These are phyloP conservation scores for Dasyornis broadbenti DNA, from an alignment of 2,113 vertebrate genomes.

Conservation along the genomic window DNA sequence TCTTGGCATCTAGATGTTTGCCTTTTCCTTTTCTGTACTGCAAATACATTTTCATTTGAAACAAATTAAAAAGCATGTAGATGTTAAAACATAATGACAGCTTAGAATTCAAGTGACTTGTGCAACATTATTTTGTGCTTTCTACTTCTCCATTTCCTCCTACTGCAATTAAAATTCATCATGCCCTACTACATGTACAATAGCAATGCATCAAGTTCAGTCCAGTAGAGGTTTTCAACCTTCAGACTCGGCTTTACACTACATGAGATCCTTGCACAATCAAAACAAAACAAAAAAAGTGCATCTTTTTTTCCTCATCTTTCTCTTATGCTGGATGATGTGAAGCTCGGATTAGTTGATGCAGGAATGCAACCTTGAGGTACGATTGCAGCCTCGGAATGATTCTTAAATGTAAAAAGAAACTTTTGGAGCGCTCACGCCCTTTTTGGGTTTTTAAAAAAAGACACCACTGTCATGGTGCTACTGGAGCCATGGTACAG, in stretches of 20 bases:
- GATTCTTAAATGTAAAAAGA: constrained; percentile 54
- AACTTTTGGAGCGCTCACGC: neutral
- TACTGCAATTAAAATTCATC: constrained; percentile 37
- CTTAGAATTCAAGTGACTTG: constrained; percentile 66
- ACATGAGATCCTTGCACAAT: neutral
- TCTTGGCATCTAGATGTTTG: neutral
- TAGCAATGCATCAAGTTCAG: constrained; percentile 29
- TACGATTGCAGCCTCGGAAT: constrained; percentile 34
- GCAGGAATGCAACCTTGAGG: constrained; percentile 43
- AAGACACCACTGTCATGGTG: constrained; percentile 26
- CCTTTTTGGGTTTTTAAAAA: constrained; percentile 48
- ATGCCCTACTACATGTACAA: constrained; percentile 16
- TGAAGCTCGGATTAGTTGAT: constrained; percentile 42
- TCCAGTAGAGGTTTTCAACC: neutral
- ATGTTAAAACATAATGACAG: constrained; percentile 49
- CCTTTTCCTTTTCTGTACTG: neutral
- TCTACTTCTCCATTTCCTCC: constrained; percentile 45
- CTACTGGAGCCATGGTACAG: constrained; percentile 56
- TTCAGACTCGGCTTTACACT: constrained; percentile 9
- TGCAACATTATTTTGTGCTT: constrained; percentile 70
- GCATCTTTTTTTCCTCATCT: constrained; percentile 28
- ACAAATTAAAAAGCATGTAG: constrained; percentile 51
- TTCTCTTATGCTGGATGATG: constrained; percentile 1
- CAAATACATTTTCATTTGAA: constrained; percentile 20
- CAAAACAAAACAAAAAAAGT: neutral